phyloP scores from a whole-genome alignment of 2,888 invertebrate species.

The Lithosia quadra region DNA sequence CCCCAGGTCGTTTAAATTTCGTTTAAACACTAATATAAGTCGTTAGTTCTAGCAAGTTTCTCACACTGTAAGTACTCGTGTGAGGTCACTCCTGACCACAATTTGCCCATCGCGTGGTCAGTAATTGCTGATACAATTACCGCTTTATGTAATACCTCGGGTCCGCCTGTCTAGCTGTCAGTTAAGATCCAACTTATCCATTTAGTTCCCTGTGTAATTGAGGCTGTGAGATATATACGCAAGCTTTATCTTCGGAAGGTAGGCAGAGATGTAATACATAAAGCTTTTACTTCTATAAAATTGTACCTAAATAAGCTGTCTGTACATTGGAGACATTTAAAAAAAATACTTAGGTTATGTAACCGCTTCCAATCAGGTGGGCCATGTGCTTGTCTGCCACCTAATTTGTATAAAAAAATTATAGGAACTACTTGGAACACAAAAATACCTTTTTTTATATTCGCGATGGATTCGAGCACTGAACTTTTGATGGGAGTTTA shows the following conservation, averaged over 20 bases:
- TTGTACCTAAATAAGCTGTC: no score
- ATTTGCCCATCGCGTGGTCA: slow-evolving; percentile 12
- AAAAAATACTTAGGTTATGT: no score
- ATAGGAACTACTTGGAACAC: no score
- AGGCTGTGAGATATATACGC: not conserved
- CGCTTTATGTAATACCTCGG: slow-evolving; percentile 26
- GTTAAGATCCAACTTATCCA: not conserved
- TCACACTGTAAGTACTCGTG: not conserved
- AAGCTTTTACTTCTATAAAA: no score
- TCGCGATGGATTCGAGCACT: no score
- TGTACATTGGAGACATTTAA: no score
- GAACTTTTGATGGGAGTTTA: no score
- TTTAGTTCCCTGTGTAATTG: not conserved
- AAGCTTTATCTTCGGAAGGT: not conserved
- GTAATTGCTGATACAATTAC: slow-evolving; percentile 10
- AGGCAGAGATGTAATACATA: not conserved
- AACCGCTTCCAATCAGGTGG: no score
- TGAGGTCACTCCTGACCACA: slow-evolving; percentile 13
- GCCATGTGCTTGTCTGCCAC: no score
- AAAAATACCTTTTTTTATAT: no score
- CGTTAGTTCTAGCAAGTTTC: not conserved
- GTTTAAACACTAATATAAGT: not conserved
- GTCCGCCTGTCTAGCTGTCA: slow-evolving; percentile 1
- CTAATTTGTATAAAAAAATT: no score
- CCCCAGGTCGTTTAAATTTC: no score